These are phyloP conservation scores for Orthonyx spaldingii DNA, from an alignment of 2,113 vertebrate species.

Conservation along the genomic window DNA sequence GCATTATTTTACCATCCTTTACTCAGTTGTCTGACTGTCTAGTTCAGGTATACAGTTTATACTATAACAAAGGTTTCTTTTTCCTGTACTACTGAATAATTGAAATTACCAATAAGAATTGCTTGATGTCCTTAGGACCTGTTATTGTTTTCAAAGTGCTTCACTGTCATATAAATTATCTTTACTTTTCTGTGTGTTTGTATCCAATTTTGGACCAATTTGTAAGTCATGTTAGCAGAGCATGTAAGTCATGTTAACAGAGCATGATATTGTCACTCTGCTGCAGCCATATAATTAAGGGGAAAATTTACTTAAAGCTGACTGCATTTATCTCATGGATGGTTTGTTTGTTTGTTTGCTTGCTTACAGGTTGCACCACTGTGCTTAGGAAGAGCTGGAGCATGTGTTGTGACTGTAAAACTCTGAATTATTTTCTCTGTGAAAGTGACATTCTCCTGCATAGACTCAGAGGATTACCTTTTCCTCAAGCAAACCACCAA, in stretches of 20 bases:
- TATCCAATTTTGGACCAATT: neutral
- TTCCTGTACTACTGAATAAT: neutral
- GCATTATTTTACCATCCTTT: neutral
- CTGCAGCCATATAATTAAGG: neutral
- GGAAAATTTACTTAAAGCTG: neutral
- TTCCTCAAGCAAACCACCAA: neutral
- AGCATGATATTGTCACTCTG: neutral
- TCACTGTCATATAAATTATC: neutral
- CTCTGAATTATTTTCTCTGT: slow-evolving; percentile 69
- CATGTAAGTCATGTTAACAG: too few relatives aligned
- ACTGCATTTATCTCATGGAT: neutral
- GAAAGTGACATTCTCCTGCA: slow-evolving; percentile 6
- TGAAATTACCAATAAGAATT: neutral
- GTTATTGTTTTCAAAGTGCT: neutral
- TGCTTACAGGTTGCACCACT: slow-evolving; percentile 86
- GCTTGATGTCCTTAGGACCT: neutral
- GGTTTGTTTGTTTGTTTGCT: neutral
- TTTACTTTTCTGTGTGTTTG: neutral
- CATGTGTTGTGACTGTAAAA: slow-evolving; percentile 92
- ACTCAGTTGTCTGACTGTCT: neutral
- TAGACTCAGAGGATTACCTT: neutral
- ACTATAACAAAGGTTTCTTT: neutral
- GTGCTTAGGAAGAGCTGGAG: slow-evolving; percentile 93
- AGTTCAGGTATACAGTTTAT: neutral
- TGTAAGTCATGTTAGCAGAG: neutral